phyloP scores from a whole-genome alignment of 2,888 invertebrate genomes.

The Saturnia pavonia region DNA sequence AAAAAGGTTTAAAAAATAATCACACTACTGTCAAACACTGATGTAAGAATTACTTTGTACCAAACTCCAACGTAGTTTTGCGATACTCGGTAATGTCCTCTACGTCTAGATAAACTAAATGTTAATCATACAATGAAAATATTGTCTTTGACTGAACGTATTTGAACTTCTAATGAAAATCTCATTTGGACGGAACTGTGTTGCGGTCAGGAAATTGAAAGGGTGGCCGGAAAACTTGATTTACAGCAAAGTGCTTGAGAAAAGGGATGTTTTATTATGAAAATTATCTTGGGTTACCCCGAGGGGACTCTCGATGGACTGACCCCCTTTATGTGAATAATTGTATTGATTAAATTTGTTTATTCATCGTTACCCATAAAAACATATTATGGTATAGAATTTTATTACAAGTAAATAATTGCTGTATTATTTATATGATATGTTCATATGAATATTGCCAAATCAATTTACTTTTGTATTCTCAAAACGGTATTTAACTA shows the following conservation, averaged over 20 bases:
- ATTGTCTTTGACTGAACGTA: conserved; percentile 46
- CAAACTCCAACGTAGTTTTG: too few relatives aligned
- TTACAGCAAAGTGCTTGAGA: conserved; percentile 70
- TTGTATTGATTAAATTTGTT: conserved; percentile 45
- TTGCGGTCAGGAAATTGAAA: conserved; percentile 76
- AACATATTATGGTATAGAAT: conserved; percentile 24
- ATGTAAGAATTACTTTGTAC: too few relatives aligned
- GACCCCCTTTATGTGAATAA: conserved; percentile 48
- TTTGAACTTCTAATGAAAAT: conserved; percentile 65
- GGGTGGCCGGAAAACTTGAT: conserved; percentile 73
- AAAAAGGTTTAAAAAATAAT: too few relatives aligned
- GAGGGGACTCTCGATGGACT: conserved; percentile 43
- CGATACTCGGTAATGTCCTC: background rate
- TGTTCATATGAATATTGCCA: background rate
- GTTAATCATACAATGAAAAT: conserved; percentile 41
- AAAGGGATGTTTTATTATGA: conserved; percentile 76
- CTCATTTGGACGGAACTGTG: conserved; percentile 62
- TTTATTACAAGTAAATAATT: background rate
- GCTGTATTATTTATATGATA: background rate
- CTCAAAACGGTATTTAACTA: background rate
- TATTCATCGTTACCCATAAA: conserved; percentile 26
- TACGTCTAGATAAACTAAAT: conserved; percentile 6
- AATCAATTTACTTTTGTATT: background rate
- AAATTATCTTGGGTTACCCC: conserved; percentile 64
- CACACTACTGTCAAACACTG: too few relatives aligned